phyloP scores from a whole-genome alignment of 2,797 vertebrate genomes.

The Pteronotus mesoamericanus region DNA sequence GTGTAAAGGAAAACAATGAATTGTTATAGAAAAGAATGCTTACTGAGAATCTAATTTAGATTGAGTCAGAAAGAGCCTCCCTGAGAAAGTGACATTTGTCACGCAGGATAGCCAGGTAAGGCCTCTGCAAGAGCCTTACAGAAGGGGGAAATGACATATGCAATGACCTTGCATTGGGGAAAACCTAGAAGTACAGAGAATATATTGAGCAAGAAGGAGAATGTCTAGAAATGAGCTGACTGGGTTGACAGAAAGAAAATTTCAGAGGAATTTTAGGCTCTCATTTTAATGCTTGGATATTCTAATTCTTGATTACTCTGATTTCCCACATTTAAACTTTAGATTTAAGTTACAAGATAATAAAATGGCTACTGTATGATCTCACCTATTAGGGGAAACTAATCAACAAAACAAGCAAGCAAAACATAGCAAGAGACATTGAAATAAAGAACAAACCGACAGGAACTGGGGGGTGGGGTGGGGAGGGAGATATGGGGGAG shows the following conservation, averaged over 20 bases:
- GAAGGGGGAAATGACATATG: not conserved
- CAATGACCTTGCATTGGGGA: not conserved
- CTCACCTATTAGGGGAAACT: no score
- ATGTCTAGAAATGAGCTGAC: not conserved
- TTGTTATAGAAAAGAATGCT: not conserved
- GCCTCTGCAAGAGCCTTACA: not conserved
- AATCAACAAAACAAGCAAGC: no score
- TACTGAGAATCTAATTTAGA: not conserved
- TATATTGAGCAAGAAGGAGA: not conserved
- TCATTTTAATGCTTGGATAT: not conserved
- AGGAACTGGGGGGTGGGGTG: no score
- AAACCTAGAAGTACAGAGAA: not conserved
- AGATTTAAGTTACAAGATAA: not conserved
- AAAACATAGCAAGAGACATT: no score
- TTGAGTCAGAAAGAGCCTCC: not conserved
- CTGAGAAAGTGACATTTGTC: not conserved
- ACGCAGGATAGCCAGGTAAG: not conserved
- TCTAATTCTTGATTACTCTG: not conserved
- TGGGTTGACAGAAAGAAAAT: not conserved
- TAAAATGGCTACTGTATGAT: no score
- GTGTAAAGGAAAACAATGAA: not conserved
- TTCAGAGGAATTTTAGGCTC: not conserved
- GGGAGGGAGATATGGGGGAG: no score
- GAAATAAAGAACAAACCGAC: no score
- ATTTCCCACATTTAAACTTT: not conserved